Evolutionary conservation across 2,797 vertebrate genomes (phyloP), one percentile per base, ranked within the genome.

Genomic region (Meriones psammophilus): DNA sequence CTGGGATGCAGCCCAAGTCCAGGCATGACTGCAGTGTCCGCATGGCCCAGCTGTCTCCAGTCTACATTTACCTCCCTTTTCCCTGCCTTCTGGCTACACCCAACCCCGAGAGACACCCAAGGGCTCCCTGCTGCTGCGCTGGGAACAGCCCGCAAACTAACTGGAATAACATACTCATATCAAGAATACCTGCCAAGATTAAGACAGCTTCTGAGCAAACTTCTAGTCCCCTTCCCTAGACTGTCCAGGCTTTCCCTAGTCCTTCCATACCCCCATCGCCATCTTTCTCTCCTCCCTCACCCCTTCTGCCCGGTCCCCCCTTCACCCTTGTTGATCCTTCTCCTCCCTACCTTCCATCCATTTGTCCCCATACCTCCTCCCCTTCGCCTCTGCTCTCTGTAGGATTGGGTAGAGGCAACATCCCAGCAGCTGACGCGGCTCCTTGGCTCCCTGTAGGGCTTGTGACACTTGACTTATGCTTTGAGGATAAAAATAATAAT

Each of bases 401-500:
- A 33, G 20, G 60, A 22, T 15, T 42, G 20, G 50, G 62, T 33
- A 50, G 66, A 13, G 24, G 5, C 24, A 5, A 4, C 46, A 30
- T 22, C 46, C 42, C 36, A 76, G 81, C 39, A 26, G 86, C 78
- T 56, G 71, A 80, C 83, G 1, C 4, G 8, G 42, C 62, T 92
- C 58, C 81, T 50, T 77, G 92, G 42, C 89, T 46, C 77, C 71
- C 10, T 7, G 36, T 1, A 36, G 46, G 28, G 69, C 46, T 80
- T 30, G 0, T 54, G 58, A 91, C 58, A 64, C 89, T 91, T 58
- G 56, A n/a, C 42, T n/a, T 60, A 42, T 17, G 81, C 50, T 88
- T 88, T 24, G 22, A 91, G 68, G 74, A 85, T 71, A 74, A 83
- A 88, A 84, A 58, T 85, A 91, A 89, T 10, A 92, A 77, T 33